Conservation (phyloP, 2,113 vertebrate genomes). For the Seriola quinqueradiata region DNA sequence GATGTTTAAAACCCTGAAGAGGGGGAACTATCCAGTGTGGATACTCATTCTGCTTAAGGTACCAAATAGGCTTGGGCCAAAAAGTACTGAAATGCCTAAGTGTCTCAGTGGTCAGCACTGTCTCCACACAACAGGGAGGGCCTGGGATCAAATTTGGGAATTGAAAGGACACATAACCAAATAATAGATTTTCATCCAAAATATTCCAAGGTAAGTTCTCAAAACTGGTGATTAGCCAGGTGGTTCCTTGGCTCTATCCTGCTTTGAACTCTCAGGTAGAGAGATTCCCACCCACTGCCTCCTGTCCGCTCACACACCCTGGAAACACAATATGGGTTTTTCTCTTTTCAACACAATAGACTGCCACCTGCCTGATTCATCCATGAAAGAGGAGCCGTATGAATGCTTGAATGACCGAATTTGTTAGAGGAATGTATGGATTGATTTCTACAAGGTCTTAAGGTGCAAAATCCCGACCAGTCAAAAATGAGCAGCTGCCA, state of each 20-base stretch:
- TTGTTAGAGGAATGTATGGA: slow-evolving; percentile 41
- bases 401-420: slow-evolving; percentile 52
- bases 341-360: slow-evolving; percentile 53
- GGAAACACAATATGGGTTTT: slow-evolving; percentile 69
- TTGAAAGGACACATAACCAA: not conserved
- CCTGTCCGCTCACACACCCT: slow-evolving; percentile 34
- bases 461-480: slow-evolving; percentile 33
- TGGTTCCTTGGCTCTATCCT: not conserved
- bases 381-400: slow-evolving; percentile 65
- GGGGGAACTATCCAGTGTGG: not conserved
- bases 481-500: slow-evolving; percentile 43
- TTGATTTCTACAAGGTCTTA: slow-evolving; percentile 41
- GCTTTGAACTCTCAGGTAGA: slow-evolving; percentile 51
- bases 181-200: not conserved
- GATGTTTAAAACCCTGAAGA: not conserved
- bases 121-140: not conserved
- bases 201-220: not conserved
- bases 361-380: slow-evolving; percentile 64
- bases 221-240: not conserved
- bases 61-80: too few relatives aligned
- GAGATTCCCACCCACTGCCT: slow-evolving; percentile 40
- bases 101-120: not conserved
- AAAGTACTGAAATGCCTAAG: not conserved
- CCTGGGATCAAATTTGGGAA: not conserved
- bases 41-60: too few relatives aligned